Percentiles rank a stretch among this genome's conserved stretches.
These are phyloP conservation scores for Bagarius yarrelli DNA, from an alignment of 2,113 vertebrate species.

Conservation along the genomic window DNA sequence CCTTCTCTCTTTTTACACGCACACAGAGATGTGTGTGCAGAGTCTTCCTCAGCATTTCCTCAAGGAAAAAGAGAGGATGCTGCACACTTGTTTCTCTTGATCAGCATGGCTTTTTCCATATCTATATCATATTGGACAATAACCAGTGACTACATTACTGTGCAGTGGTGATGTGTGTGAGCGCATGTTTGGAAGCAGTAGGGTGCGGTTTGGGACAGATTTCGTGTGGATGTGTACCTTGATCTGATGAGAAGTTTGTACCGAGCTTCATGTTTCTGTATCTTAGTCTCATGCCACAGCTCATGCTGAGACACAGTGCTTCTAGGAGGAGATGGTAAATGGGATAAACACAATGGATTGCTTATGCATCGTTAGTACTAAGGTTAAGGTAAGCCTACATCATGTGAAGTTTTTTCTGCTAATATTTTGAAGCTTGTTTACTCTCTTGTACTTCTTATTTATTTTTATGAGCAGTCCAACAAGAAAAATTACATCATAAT, in stretches of 20 bases:
- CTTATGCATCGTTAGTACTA: conserved; percentile 84
- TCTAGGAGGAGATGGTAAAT: conserved; percentile 60
- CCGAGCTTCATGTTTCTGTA: conserved; percentile 16
- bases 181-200: not conserved
- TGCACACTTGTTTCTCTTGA: not conserved
- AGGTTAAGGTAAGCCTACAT: conserved; percentile 71
- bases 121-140: not conserved
- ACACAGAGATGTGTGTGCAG: not conserved
- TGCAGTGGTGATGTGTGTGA: not conserved
- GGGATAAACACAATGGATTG: conserved; percentile 76
- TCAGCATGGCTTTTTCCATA: conserved; percentile 3
- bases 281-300: not conserved
- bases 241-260: conserved; percentile 39
- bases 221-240: not conserved
- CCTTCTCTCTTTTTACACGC: not conserved
- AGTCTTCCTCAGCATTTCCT: conserved; percentile 23
- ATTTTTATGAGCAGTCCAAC: not conserved
- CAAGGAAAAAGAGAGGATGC: not conserved
- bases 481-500: not conserved
- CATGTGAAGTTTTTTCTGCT: not conserved
- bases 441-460: not conserved
- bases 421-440: not conserved
- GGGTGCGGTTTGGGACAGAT: not conserved
- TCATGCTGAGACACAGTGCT: conserved; percentile 14
- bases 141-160: not conserved